phyloP scores from a whole-genome alignment of 2,888 invertebrate genomes.

The Gandaritis pyraliata region DNA sequence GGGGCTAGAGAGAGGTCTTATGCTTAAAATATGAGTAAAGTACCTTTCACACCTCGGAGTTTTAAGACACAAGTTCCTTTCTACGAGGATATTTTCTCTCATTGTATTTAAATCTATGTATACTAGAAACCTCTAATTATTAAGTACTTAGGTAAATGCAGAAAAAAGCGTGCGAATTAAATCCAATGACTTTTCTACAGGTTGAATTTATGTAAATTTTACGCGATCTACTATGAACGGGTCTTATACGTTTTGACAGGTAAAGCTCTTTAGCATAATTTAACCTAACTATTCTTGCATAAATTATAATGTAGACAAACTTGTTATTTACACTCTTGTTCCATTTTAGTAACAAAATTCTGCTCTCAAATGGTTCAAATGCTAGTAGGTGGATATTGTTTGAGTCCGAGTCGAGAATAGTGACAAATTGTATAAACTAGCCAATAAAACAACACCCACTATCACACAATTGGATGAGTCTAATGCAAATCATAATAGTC shows the following conservation, averaged over 20 bases:
- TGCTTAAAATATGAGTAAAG: too few species aligned
- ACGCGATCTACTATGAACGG: neutral
- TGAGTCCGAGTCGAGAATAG: slow-evolving; percentile 23
- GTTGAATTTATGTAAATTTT: too few species aligned
- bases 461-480: slow-evolving; percentile 4
- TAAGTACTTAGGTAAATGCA: too few species aligned
- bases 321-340: slow-evolving; percentile 3
- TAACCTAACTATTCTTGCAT: neutral
- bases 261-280: slow-evolving; percentile 5
- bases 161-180: too few species aligned
- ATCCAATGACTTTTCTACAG: too few species aligned
- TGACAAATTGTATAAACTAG: slow-evolving; percentile 14
- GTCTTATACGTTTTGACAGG: neutral
- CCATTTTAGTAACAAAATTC: neutral
- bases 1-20: too few species aligned
- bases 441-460: slow-evolving; percentile 27
- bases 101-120: too few species aligned
- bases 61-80: too few species aligned
- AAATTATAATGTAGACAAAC: slow-evolving; percentile 2
- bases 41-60: too few species aligned
- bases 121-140: too few species aligned
- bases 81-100: too few species aligned
- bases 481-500: slow-evolving; percentile 11
- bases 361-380: slow-evolving; percentile 3
- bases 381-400: slow-evolving; percentile 30